Evolutionary conservation across 2,888 invertebrate genomes (phyloP), one percentile per base, ranked within the genome.

Genomic region (Therioaphis trifolii): DNA sequence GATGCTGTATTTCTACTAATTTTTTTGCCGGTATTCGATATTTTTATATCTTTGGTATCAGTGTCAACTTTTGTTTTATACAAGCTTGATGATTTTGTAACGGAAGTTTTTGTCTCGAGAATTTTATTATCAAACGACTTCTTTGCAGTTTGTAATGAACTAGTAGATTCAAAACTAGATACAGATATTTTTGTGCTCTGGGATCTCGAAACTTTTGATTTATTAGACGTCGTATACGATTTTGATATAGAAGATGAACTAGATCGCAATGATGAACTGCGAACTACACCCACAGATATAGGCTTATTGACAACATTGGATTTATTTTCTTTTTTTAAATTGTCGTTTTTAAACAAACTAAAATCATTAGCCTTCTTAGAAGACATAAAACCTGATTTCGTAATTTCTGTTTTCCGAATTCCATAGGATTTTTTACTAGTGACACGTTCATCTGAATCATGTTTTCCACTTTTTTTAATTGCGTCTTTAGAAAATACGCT

Each of bases 211-310:
- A 79, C n/a, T 12, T 79, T 69, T 12, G 68, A 27, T 55, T 79
- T 79, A 4, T 79, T 79, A 27, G 55, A 55, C 35, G 21, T 0
- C 0, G 2, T 1, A 24, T 43, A 15, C 5, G 35, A 77, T 52
- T 77, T 49, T 9, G 66, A 52, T 27, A 27, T 14, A n/a, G 78
- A 18, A 40, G 52, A 35, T 24, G 66, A n/a, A 68, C 7, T 35
- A 9, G 78, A 69, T 4, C 69, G 68, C 11, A 79, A 40, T 4
- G 68, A 78, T 52, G 78, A 55, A 69, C 40, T 69, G 9, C 68
- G 78, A 1, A 14, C 27, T 21, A 79, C 27, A 9, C 43, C n/a
- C 14, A 0, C 7, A 43, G 1, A 4, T 43, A 43, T 14, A n/a
- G 24, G 4, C 40, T 27, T 27, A 2, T 12, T 9, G 14, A 4